Base-by-base conservation (phyloP, 2,797 vertebrate species). In the Brotula barbata region DNA sequence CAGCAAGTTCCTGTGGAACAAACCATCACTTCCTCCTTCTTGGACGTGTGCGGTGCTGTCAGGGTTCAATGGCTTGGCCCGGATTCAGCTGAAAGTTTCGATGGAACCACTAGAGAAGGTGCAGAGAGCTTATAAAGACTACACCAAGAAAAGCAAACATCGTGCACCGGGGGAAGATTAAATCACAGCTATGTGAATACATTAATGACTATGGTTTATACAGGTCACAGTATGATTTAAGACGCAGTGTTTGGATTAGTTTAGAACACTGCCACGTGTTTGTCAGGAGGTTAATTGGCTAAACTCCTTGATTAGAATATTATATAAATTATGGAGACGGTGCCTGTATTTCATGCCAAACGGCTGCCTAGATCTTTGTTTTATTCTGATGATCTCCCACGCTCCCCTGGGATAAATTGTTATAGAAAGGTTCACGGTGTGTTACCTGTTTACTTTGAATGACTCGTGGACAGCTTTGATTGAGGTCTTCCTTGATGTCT, bases 1-100 rank as follows among this genome's bases (percentile, higher is more conserved):
- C 70, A 70, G 74, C 74, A 58, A 81, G 83, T 82, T 87, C 84
- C 84, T 80, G 77, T 85, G 74, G 73, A 75, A 80, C 65, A 75
- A 42, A 14, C 60, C 69, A 77, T 71, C 77, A 52, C 76, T 70
- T 80, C 68, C 58, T 75, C 23, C 14, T 43, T 20, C 31, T 33
- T 11, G 6, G 6, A 9, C 36, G 33, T 78, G 62, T 66, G 47
- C 60, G 40, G 23, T 22, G 59, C 39, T 77, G 70, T 71, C 36
- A 72, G 50, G 68, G 46, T 67, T 77, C 68, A 65, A 25, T 47
- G 28, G 63, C 40, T 67, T 62, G 59, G 58, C 71, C 42, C 13
- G 39, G 42, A 31, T 58, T 75, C 50, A 78, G 31, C 14, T 42
- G 15, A 73, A 77, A 56, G 63, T 68, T 69, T 37, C 47, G 68